Percentiles rank a stretch among this genome's conserved stretches.
These are phyloP conservation scores for Erythrocebus patas DNA, from an alignment of 2,113 vertebrate genomes.

Conservation along the genomic window DNA sequence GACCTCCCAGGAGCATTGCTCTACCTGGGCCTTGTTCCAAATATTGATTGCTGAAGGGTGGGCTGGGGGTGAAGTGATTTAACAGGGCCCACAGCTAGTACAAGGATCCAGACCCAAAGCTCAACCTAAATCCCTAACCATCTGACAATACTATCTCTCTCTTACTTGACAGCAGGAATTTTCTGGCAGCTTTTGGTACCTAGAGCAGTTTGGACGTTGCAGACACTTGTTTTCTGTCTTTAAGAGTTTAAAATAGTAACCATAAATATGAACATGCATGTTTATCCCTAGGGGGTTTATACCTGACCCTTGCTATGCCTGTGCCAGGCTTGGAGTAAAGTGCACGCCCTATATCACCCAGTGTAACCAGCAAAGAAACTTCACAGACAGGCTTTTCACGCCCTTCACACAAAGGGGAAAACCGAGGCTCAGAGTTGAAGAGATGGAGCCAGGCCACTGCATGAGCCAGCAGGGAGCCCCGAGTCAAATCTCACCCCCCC, in stretches of 20 bases:
- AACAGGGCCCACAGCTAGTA: background rate
- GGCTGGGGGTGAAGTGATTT: background rate
- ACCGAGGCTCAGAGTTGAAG: background rate
- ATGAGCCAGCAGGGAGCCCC: rapidly evolving
- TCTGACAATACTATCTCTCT: background rate
- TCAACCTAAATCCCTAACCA: background rate
- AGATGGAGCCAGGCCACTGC: rapidly evolving
- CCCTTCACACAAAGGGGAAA: background rate
- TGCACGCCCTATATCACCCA: rapidly evolving
- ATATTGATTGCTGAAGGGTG: rapidly evolving
- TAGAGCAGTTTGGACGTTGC: too few species aligned
- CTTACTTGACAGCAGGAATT: background rate
- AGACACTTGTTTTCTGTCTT: background rate
- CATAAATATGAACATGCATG: rapidly evolving
- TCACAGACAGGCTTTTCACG: background rate
- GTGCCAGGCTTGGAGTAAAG: background rate
- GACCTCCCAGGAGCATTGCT: background rate
- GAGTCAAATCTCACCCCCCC: rapidly evolving
- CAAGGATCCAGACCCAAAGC: background rate
- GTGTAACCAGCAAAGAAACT: rapidly evolving
- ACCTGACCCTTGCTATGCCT: background rate
- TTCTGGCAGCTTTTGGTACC: background rate
- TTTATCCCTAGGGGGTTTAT: background rate
- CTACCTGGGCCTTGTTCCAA: background rate
- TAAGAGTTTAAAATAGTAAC: background rate